phyloP scores from a whole-genome alignment of 1,140 invertebrate genomes.

The Doryteuthis pealeii region DNA sequence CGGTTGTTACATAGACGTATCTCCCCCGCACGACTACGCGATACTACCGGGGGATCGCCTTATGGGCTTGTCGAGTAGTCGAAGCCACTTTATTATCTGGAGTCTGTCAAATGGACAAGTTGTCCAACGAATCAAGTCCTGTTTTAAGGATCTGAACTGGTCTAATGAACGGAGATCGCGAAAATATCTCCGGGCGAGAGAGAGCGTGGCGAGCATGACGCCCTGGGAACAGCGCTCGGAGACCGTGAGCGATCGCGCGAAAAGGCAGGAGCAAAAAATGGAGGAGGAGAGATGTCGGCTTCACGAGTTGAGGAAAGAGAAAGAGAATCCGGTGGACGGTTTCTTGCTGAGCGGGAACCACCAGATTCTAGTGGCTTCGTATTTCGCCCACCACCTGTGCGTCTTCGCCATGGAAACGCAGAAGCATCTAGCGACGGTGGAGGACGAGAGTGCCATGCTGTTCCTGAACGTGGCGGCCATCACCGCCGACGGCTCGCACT shows the following conservation, averaged over 20 bases:
- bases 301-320: slow-evolving; percentile 50
- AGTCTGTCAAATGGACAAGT: slow-evolving; percentile 48
- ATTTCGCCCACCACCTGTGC: slow-evolving; percentile 56
- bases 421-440: slow-evolving; percentile 46
- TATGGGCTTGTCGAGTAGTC: slow-evolving; percentile 51
- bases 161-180: not conserved
- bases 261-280: slow-evolving; percentile 39
- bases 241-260: slow-evolving; percentile 35
- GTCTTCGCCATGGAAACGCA: slow-evolving; percentile 51
- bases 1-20: slow-evolving; percentile 53
- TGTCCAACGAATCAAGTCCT: slow-evolving; percentile 45
- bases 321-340: slow-evolving; percentile 53
- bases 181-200: slow-evolving; percentile 12
- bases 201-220: slow-evolving; percentile 43
- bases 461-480: slow-evolving; percentile 51
- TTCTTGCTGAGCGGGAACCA: slow-evolving; percentile 53
- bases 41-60: slow-evolving; percentile 51
- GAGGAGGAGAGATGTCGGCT: slow-evolving; percentile 39
- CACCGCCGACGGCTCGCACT: slow-evolving; percentile 45
- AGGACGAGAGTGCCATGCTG: slow-evolving; percentile 52
- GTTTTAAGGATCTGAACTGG: slow-evolving; percentile 43
- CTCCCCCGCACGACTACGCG: slow-evolving; percentile 51
- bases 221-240: slow-evolving; percentile 53
- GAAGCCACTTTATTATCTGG: slow-evolving; percentile 56
- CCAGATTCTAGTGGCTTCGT: slow-evolving; percentile 54